A percentile compares a stretch with the other conserved stretches of the same genome.
Conservation (phyloP, 2,888 invertebrate species). For the Drosophila gaucha region DNA sequence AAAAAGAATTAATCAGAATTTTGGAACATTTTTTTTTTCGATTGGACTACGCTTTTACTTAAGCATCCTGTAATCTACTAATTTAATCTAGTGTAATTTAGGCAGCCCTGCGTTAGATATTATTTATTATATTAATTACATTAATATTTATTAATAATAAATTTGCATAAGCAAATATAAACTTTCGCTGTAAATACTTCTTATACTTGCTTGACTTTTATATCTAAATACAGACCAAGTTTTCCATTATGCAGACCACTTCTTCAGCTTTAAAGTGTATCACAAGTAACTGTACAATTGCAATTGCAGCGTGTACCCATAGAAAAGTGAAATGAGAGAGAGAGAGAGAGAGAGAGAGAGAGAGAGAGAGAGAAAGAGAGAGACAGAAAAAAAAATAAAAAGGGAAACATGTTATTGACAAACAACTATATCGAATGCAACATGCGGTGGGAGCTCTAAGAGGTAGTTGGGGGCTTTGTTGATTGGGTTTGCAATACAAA, state of each 20-base stretch:
- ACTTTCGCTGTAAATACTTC: neutral
- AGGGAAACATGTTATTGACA: conserved; percentile 53
- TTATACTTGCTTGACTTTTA: neutral
- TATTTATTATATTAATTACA: no score
- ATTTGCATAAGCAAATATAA: no score
- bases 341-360: conserved; percentile 8
- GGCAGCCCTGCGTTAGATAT: no score
- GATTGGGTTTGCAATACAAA: neutral
- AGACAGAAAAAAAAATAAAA: no score
- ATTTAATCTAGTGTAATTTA: no score
- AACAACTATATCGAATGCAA: conserved; percentile 37
- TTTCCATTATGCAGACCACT: neutral
- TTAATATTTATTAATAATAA: no score
- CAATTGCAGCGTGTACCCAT: conserved; percentile 1
- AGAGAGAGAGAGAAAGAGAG: conserved; percentile 11
- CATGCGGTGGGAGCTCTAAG: conserved; percentile 15
- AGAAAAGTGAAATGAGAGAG: conserved; percentile 19
- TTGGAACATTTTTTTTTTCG: no score
- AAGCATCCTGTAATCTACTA: no score
- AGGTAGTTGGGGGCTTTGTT: neutral
- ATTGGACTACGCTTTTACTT: no score
- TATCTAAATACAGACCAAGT: neutral
- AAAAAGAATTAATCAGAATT: no score
- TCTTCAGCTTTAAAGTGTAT: neutral
- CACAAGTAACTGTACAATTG: conserved; percentile 12